Evolutionary conservation across 2,797 vertebrate species (phyloP), one percentile per base, ranked within the genome.

Genomic region (Pantherophis alleghaniensis): DNA sequence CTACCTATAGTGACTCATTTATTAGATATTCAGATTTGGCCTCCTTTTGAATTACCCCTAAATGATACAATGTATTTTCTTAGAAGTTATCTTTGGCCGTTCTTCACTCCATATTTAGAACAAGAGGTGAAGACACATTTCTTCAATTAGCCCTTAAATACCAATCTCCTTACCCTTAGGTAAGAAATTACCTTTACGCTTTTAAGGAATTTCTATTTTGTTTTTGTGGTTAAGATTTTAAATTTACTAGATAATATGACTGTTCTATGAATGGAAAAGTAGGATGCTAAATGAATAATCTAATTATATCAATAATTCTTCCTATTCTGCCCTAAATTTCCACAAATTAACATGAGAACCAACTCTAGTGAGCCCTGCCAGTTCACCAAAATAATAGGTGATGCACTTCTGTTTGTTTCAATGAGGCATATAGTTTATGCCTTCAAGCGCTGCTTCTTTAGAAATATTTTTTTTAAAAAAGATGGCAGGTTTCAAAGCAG

Each of bases 391-490:
- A 59, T 24, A 20, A 94, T 93, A 83, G 87, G 83, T 79, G 86
- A 2, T 92, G 83, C 66, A 51, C 12, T 88, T 11, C 74, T 26
- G 87, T 88, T 92, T 91, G 26, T 53, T 42, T 86, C 91, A 88
- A n/a, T 63, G 37, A 5, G 90, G 53, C 74, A 32, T 61, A 91
- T 4, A 83, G 12, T 2, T 1, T 56, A 60, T 24, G 89, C 0
- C 0, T 87, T 18, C 89, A 92, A 55, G 1, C 12, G 55, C 18
- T 3, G 32, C 63, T 12, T 69, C 22, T 92, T 94, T 61, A 12
- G 56, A 9, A 16, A 57, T 56, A 56, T n/a, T 92, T 89, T 10
- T 7, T 89, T 10, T 93, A 96, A 93, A 60, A 57, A 32, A 90
- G 51, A 87, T 69, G 86, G 0, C 2, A 26, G 24, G 14, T 86